phyloP scores from a whole-genome alignment of 2,888 invertebrate genomes.

The Melieria picta region DNA sequence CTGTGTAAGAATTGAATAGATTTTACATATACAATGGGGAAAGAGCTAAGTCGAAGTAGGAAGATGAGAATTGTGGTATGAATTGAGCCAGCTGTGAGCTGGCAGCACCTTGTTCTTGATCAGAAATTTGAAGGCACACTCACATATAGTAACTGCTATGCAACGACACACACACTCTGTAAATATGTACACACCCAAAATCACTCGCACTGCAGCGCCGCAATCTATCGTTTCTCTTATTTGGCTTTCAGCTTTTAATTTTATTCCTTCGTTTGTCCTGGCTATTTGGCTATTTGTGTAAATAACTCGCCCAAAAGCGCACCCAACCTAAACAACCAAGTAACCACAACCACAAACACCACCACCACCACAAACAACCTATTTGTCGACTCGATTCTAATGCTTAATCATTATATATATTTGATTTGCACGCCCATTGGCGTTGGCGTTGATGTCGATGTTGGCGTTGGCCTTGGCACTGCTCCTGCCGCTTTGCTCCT shows the following conservation, averaged over 20 bases:
- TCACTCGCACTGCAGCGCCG: not conserved
- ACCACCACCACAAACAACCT: too few species aligned
- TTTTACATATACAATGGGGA: too few species aligned
- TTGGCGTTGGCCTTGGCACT: constrained; percentile 31
- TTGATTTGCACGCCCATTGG: constrained; percentile 21
- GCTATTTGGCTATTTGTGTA: constrained; percentile 1
- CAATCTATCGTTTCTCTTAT: not conserved
- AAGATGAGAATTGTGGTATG: too few species aligned
- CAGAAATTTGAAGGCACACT: too few species aligned
- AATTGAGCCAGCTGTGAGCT: too few species aligned
- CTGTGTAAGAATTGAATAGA: too few species aligned
- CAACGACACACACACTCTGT: constrained; percentile 1
- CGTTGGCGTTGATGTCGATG: too few species aligned
- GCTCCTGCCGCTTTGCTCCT: constrained; percentile 7
- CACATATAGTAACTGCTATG: not conserved
- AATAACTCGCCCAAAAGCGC: constrained; percentile 1
- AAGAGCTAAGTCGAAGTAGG: too few species aligned
- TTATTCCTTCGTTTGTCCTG: not conserved
- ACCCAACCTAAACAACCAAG: too few species aligned
- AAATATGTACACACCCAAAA: not conserved
- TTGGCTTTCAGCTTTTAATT: not conserved
- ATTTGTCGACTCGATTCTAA: constrained; percentile 43
- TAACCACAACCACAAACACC: too few species aligned
- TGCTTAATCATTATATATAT: constrained; percentile 54
- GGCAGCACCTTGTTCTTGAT: too few species aligned